Evolutionary conservation across 1,140 invertebrate species (phyloP).

Genomic region (Drosophila quadrilineata): DNA sequence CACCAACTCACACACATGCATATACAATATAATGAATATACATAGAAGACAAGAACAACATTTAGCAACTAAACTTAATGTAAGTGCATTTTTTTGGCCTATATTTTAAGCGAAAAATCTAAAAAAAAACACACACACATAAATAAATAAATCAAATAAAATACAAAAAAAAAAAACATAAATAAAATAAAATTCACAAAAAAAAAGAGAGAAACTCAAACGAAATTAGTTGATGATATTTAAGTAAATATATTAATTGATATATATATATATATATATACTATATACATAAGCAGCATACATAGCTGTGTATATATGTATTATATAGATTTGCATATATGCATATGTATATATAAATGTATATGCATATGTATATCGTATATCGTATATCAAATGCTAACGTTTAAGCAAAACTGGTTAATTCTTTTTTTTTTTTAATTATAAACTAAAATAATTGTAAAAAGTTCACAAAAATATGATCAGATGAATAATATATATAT

Average conservation of each 20-base stretch:
- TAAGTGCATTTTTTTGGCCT: slow-evolving; percentile 43
- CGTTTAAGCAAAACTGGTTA: slow-evolving; percentile 72
- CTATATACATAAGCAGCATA: slow-evolving; percentile 1
- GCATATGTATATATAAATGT: slow-evolving; percentile 41
- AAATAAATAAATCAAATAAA: too few species aligned
- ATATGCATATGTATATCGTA: slow-evolving; percentile 44
- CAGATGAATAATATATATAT: slow-evolving; percentile 77
- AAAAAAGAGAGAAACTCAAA: slow-evolving; percentile 5
- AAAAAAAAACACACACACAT: too few species aligned
- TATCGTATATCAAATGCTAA: slow-evolving; percentile 47
- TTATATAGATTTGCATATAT: slow-evolving; percentile 27
- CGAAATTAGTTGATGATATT: slow-evolving; percentile 66
- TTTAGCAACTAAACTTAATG: slow-evolving; percentile 58
- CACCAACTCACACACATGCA: slow-evolving; percentile 18
- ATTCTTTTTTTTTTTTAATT: slow-evolving; percentile 77
- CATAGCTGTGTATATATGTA: slow-evolving; percentile 26
- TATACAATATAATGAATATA: slow-evolving; percentile 27
- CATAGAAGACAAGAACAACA: slow-evolving; percentile 40
- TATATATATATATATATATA: slow-evolving; percentile 19
- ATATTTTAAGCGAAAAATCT: slow-evolving; percentile 44
- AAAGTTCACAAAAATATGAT: slow-evolving; percentile 78
- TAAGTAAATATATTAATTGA: slow-evolving; percentile 46
- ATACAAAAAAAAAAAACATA: neutral
- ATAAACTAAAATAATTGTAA: slow-evolving; percentile 78
- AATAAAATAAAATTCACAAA: slow-evolving; percentile 1